phyloP scores from a whole-genome alignment of 2,797 vertebrate species.

The Phalloptychus januarius region DNA sequence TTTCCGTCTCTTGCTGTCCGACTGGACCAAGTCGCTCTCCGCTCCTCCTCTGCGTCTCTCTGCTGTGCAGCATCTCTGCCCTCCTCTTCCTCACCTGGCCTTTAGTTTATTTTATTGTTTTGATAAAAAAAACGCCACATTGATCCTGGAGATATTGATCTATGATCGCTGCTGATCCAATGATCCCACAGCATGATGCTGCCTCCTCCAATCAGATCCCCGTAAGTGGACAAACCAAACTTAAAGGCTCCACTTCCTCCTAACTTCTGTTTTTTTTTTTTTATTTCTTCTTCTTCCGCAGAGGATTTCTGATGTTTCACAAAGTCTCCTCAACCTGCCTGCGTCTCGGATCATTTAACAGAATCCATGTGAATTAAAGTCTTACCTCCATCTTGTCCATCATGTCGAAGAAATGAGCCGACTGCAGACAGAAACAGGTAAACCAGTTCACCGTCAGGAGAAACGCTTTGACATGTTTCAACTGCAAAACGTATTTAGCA shows the following conservation, averaged over 20 bases:
- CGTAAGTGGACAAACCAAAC: not conserved
- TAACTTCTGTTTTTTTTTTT: not conserved
- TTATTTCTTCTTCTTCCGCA: not conserved
- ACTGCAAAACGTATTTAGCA: not conserved
- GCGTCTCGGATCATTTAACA: not conserved
- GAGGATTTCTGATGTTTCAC: not conserved
- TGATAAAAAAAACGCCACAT: not conserved
- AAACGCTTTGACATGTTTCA: not conserved
- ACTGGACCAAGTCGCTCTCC: not conserved
- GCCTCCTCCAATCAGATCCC: not conserved
- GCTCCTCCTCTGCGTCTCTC: not conserved
- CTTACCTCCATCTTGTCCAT: constrained; percentile 96
- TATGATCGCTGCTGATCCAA: not conserved
- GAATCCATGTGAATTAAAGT: not conserved
- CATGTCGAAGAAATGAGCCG: constrained; percentile 91
- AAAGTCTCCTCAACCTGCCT: not conserved
- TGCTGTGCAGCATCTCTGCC: not conserved
- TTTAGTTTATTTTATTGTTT: not conserved
- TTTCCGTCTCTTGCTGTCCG: not conserved
- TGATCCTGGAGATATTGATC: not conserved
- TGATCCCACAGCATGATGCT: not conserved
- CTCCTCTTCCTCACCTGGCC: not conserved
- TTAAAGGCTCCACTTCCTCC: not conserved
- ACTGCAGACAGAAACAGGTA: constrained; percentile 76
- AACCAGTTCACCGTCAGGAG: not conserved